These are phyloP conservation scores for Enoplosus armatus DNA, from an alignment of 2,797 vertebrate genomes.

Conservation along the genomic window DNA sequence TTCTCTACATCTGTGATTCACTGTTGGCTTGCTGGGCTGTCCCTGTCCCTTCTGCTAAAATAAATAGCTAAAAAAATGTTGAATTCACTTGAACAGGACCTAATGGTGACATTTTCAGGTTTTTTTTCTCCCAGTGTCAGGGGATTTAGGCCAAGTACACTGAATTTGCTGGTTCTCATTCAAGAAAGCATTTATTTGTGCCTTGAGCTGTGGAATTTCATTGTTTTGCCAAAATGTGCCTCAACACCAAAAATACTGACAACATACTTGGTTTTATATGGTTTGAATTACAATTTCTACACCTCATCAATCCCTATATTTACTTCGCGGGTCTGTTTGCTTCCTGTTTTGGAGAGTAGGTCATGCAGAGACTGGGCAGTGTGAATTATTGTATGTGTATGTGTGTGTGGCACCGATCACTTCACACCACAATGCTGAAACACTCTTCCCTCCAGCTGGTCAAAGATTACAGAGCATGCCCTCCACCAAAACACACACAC, in stretches of 20 bases:
- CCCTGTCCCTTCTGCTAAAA: constrained; percentile 41
- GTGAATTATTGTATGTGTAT: constrained; percentile 29
- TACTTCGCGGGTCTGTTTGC: constrained; percentile 49
- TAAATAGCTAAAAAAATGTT: constrained; percentile 17
- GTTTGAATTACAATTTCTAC: constrained; percentile 37
- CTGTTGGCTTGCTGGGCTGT: constrained; percentile 31
- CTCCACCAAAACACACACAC: constrained; percentile 53
- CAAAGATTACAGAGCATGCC: constrained; percentile 67
- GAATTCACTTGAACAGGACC: constrained; percentile 15
- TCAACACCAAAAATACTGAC: constrained; percentile 23
- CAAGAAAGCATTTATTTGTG: constrained; percentile 43
- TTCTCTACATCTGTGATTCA: constrained; percentile 33
- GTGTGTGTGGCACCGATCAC: constrained; percentile 45
- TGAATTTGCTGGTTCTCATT: constrained; percentile 25
- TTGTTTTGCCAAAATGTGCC: constrained; percentile 34
- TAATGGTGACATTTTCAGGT: constrained; percentile 15
- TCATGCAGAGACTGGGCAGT: constrained; percentile 34
- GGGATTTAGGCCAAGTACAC: constrained; percentile 10
- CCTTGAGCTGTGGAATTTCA: constrained; percentile 2
- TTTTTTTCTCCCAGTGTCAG: constrained; percentile 12
- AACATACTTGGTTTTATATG: constrained; percentile 26
- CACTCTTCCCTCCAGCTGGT: constrained; percentile 65
- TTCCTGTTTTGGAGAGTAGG: constrained; percentile 41
- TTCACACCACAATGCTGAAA: constrained; percentile 57
- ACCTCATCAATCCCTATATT: constrained; percentile 49